phyloP scores from a whole-genome alignment of 2,888 invertebrate species.

The Lochmaea crataegi region DNA sequence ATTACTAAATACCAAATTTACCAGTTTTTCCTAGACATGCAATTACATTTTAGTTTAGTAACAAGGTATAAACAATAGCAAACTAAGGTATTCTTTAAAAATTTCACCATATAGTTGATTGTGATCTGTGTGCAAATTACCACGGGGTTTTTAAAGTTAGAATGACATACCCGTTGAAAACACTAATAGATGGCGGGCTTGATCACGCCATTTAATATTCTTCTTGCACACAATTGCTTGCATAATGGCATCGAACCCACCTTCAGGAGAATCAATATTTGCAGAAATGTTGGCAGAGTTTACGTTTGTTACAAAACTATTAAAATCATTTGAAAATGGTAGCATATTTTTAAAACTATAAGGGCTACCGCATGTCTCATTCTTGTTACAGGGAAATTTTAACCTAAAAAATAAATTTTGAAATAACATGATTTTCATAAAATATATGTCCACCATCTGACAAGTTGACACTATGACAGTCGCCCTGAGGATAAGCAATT shows the following conservation, averaged over 20 bases:
- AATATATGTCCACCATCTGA: no score
- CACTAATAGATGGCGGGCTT: conserved; percentile 78
- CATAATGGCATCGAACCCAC: conserved; percentile 89
- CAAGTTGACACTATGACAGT: no score
- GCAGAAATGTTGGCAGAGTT: conserved; percentile 64
- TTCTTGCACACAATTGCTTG: conserved; percentile 81
- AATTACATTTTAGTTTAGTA: no score
- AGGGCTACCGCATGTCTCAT: conserved; percentile 66
- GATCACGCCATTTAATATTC: conserved; percentile 81
- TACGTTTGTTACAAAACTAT: conserved; percentile 64
- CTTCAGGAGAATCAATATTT: conserved; percentile 73
- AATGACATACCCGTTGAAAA: conserved; percentile 72
- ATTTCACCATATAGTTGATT: no score
- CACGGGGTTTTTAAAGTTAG: no score
- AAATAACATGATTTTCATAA: neutral
- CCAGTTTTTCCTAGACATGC: no score
- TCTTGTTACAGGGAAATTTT: conserved; percentile 57
- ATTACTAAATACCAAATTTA: no score
- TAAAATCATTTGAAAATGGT: conserved; percentile 71
- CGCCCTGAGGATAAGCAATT: no score
- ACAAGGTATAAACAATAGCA: no score
- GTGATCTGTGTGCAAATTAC: no score
- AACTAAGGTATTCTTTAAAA: no score
- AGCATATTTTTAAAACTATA: conserved; percentile 84
- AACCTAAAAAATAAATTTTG: conserved; percentile 44